Conservation (phyloP, 2,888 invertebrate genomes). For the Andrena marginata region DNA sequence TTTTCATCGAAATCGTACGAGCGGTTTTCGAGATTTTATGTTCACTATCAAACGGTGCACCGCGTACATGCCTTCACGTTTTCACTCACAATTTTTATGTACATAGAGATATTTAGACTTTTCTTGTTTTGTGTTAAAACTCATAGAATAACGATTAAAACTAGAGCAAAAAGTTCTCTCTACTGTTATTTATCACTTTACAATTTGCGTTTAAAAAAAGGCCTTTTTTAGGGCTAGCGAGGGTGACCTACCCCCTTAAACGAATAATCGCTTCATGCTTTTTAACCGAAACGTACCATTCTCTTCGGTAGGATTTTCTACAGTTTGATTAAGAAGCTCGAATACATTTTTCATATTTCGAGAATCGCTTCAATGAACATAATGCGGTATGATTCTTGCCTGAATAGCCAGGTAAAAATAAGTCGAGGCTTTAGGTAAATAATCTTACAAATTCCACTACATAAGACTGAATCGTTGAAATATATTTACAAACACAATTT, state of each 20-base stretch:
- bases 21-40: too few relatives aligned
- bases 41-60: too few relatives aligned
- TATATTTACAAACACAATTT: constrained; percentile 15
- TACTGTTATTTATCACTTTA: too few relatives aligned
- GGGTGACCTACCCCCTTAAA: not conserved
- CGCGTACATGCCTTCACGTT: too few relatives aligned
- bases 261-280: not conserved
- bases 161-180: too few relatives aligned
- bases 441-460: constrained; percentile 12
- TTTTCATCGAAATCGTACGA: too few relatives aligned
- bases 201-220: too few relatives aligned
- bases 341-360: constrained; percentile 23
- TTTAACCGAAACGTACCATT: not conserved
- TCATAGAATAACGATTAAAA: too few relatives aligned
- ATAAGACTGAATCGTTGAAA: constrained; percentile 9
- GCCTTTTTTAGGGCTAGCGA: too few relatives aligned
- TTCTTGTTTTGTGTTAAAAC: too few relatives aligned
- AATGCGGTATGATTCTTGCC: not conserved
- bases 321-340: constrained; percentile 23
- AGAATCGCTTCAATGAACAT: constrained; percentile 31
- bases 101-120: too few relatives aligned
- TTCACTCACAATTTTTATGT: too few relatives aligned
- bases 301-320: not conserved
- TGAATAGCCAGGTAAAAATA: constrained; percentile 33
- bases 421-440: constrained; percentile 36